Base-by-base conservation (phyloP, 2,797 vertebrate species). In the Argentina silus region DNA sequence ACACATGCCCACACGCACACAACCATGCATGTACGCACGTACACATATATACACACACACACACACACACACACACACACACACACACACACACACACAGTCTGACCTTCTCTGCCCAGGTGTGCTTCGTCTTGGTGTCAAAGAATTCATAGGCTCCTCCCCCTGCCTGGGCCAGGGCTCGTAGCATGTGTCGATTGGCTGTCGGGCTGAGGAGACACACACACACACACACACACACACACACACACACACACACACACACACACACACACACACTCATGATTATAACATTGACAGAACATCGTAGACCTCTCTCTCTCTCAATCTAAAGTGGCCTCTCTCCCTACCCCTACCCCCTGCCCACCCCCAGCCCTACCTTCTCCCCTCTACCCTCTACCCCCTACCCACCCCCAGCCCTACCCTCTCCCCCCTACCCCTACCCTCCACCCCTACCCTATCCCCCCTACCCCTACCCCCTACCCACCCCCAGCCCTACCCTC, bases 111-210 rank as follows among this genome's bases (percentile, higher is more conserved):
- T 93, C 89, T 71, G 85, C 75, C 96, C 96, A 98, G 78, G 70
- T 95, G 76, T 93, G 92, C 82, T 95, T 96, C 50, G 91, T 90
- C 89, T 96, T 97, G 12, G 85, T 79, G 85, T 96, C 94, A 53
- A 97, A 97, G 88, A 94, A 95, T 75, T 96, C 95, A 87, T 92
- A 96, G 14, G 92, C 90, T 90, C 96, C 96, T 21, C 95, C 93
- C 62, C 96, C 94, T 8, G 86, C 93, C 15, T 93, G 94, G 60
- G 96, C 93, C 86, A 97, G 84, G 21, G 91, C 90, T 90, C 95
- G 91, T 72, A 97, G 86, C 92, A 96, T 90, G 81, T 97, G 95
- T 21, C 87, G 92, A 89, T 97, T 97, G 86, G 95, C 95, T 83
- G 94, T 93, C 0, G 90, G 72, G 82, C 96, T 98, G 85, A 88